These are phyloP conservation scores for Aromia moschata DNA, from an alignment of 2,888 invertebrate species.

Conservation along the genomic window DNA sequence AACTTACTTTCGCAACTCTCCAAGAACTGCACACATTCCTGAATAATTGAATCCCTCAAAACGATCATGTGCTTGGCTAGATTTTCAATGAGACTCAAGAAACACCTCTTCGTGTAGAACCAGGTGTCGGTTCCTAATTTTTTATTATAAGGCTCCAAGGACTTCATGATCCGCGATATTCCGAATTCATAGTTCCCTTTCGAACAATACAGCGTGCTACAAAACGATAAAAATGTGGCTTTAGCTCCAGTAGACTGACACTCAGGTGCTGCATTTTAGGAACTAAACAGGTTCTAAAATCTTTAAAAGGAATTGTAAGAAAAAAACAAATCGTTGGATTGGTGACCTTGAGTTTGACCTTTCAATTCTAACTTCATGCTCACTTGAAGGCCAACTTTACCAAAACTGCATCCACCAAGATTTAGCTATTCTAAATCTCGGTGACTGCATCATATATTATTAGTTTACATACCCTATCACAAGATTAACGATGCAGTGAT, in stretches of 20 bases:
- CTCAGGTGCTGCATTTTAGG: too few species aligned
- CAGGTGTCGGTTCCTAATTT: slow-evolving; percentile 98
- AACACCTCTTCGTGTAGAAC: slow-evolving; percentile 97
- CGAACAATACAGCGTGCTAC: slow-evolving; percentile 95
- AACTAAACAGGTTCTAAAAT: too few species aligned
- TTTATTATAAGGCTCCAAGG: slow-evolving; percentile 91
- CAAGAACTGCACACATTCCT: slow-evolving; percentile 88
- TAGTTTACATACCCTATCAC: slow-evolving; percentile 82
- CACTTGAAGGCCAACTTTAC: too few species aligned
- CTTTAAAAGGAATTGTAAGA: too few species aligned
- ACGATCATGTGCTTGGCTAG: slow-evolving; percentile 90
- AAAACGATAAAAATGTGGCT: too few species aligned
- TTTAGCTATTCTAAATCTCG: too few species aligned
- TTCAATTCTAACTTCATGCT: too few species aligned
- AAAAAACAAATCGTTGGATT: too few species aligned
- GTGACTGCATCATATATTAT: neutral
- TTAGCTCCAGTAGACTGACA: too few species aligned
- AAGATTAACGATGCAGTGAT: slow-evolving; percentile 97
- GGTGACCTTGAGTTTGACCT: too few species aligned
- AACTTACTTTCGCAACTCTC: slow-evolving; percentile 84
- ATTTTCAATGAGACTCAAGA: slow-evolving; percentile 91
- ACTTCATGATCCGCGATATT: slow-evolving; percentile 95
- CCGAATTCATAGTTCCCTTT: slow-evolving; percentile 99
- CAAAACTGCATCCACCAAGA: too few species aligned
- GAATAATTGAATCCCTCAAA: slow-evolving; percentile 84